Evolutionary conservation across 2,113 vertebrate genomes (phyloP), one percentile per base, ranked within the genome.

Genomic region (Xiphophorus couchianus): DNA sequence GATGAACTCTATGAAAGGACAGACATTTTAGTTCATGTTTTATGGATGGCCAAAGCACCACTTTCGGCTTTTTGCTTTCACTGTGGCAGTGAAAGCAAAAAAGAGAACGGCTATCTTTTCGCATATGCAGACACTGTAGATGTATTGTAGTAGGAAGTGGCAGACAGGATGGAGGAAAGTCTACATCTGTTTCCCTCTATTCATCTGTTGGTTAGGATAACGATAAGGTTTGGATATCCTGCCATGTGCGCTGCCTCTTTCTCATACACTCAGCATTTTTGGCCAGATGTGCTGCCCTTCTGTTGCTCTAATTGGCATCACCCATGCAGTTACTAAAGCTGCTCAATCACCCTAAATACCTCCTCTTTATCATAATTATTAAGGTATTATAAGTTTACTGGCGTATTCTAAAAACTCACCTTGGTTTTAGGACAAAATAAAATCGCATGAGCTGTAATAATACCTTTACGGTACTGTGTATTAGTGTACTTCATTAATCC

Each of bases 111-210:
- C 35, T 37, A 37, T 37, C 35, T 37, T 37, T 37, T n/a, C 10
- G 22, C 65, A 35, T 35, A 66, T 27, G 62, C 65, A 67, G 58
- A 33, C 6, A 27, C 62, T 63, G 62, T 54, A 63, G 29, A 42
- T 44, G 66, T 80, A 39, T 80, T 72, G 66, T 83, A 39, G 77
- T 69, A 58, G 81, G 81, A 87, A 84, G 83, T 70, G 72, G 63
- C 62, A n/a, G 48, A 44, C 87, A 83, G 87, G 92, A 93, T 88
- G 70, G 62, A 6, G 0, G 11, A 82, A 77, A 64, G 71, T 74
- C 82, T 69, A 77, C 92, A 90, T 91, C 89, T 93, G 91, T 90
- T 93, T 93, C 92, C 92, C 61, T 76, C 74, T 68, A 89, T 92
- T 91, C 84, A 90, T 82, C 39, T 83, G 77, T 63, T 28, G 69